Base-by-base conservation (phyloP, 2,888 invertebrate species). In the Drosophila emarginata region DNA sequence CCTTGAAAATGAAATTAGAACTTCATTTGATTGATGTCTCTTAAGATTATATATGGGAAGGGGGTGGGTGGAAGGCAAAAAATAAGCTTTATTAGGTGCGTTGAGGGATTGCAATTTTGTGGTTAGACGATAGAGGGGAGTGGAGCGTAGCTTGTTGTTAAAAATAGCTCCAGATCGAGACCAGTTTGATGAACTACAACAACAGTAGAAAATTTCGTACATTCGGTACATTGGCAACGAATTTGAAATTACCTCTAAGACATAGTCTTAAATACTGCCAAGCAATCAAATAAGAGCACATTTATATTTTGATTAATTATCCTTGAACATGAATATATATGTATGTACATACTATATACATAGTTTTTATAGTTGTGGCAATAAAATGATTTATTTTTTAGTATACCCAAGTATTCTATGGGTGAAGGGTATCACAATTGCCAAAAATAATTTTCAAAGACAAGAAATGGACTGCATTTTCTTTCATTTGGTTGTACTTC, bases 111-210 rank as follows among this genome's bases (percentile, higher is more conserved):
- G 45, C 45, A 45, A 2, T 45, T 18, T 15, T 15, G 21, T 21
- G 18, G 45, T 18, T 45, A 11, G 18, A 6, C 5, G 45, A 9
- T 11, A 3, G 45, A 21, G 14, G 39, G 14, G 39, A 18, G 15
- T 61, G 21, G 36, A 37, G 51, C 21, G 57, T 37, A 50, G 66
- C 60, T 72, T 15, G 74, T 54, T 66, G 54, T 82, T 85, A 87
- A 73, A 81, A 81, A 87, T 87, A 87, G 45, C 45, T 12, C 21
- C 45, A 21, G 81, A 81, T 80, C 81, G 81, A 81, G 75, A 82
- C 81, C 79, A 85, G 87, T 82, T 87, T 77, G 68, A 69, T 53
- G 53, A 40, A 60, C 52, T 56, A 23, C 23, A 69, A 52, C 59
- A 59, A 61, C 45, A 66, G 18, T 56, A 63, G 36, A 40, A 53